Conservation (phyloP, 1,140 invertebrate species). For the Drosophila tani region DNA sequence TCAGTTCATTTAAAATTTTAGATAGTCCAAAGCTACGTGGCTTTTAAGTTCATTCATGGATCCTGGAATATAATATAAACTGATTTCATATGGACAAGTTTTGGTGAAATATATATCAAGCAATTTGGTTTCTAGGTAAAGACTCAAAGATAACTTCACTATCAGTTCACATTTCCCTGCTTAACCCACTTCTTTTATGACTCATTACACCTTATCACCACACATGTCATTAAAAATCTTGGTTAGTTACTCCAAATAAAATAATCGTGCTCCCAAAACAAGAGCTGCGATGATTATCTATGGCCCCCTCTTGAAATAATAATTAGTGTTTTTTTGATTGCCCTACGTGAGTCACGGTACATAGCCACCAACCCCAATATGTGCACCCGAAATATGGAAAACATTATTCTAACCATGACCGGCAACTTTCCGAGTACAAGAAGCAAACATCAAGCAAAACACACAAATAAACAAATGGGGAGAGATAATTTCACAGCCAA, state of each 20-base stretch:
- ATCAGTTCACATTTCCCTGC: background rate
- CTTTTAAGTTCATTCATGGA: background rate
- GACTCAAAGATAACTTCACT: background rate
- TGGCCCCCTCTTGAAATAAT: background rate
- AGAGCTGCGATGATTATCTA: slow-evolving; percentile 7
- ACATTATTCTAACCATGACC: slow-evolving; percentile 27
- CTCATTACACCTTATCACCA: background rate
- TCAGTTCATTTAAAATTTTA: slow-evolving; percentile 9
- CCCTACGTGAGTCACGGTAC: slow-evolving; percentile 16
- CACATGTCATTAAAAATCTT: background rate
- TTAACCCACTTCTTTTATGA: background rate
- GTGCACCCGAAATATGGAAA: background rate
- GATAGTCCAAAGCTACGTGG: slow-evolving; percentile 12
- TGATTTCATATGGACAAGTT: background rate
- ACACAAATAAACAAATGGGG: slow-evolving; percentile 11
- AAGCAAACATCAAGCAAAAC: background rate
- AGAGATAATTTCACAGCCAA: slow-evolving; percentile 9
- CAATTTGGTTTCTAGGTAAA: background rate
- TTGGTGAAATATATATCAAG: background rate
- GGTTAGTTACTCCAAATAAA: slow-evolving; percentile 1
- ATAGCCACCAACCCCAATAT: background rate
- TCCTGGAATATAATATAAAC: background rate
- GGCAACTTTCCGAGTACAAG: background rate
- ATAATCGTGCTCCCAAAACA: background rate
- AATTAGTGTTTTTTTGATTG: background rate